These are phyloP conservation scores for Danionella dracula DNA, from an alignment of 2,797 vertebrate species.

Conservation along the genomic window DNA sequence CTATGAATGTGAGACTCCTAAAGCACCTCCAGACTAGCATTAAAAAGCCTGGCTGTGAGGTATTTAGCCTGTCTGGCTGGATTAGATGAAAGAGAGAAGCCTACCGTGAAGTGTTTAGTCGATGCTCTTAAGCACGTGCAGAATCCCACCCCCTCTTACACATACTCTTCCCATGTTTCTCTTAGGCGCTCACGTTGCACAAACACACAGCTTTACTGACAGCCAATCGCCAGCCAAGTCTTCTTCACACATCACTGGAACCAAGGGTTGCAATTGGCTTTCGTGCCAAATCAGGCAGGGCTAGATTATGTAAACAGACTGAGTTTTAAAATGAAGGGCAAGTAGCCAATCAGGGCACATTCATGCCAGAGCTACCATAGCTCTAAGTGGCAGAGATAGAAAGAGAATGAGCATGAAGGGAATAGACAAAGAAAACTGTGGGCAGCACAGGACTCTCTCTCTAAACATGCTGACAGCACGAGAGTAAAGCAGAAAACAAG, in stretches of 20 bases:
- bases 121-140: constrained; percentile 48
- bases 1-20: background rate
- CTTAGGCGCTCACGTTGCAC: constrained; percentile 52
- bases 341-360: constrained; percentile 37
- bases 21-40: background rate
- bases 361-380: constrained; percentile 28
- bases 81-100: constrained; percentile 24
- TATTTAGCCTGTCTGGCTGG: background rate
- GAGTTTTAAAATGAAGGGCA: constrained; percentile 9
- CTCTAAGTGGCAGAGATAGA: constrained; percentile 31
- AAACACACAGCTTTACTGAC: constrained; percentile 40
- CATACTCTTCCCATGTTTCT: constrained; percentile 44
- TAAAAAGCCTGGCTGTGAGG: background rate
- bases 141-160: constrained; percentile 15
- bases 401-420: constrained; percentile 10
- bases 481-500: constrained; percentile 2
- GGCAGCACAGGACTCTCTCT: constrained; percentile 27
- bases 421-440: constrained; percentile 35
- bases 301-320: constrained; percentile 61
- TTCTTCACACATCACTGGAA: constrained; percentile 38
- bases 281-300: constrained; percentile 37
- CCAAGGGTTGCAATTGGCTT: constrained; percentile 37
- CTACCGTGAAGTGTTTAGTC: constrained; percentile 8
- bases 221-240: constrained; percentile 45
- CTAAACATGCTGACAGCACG: constrained; percentile 36